phyloP scores from a whole-genome alignment of 2,797 vertebrate species.

The Helicolenus hilgendorfi region DNA sequence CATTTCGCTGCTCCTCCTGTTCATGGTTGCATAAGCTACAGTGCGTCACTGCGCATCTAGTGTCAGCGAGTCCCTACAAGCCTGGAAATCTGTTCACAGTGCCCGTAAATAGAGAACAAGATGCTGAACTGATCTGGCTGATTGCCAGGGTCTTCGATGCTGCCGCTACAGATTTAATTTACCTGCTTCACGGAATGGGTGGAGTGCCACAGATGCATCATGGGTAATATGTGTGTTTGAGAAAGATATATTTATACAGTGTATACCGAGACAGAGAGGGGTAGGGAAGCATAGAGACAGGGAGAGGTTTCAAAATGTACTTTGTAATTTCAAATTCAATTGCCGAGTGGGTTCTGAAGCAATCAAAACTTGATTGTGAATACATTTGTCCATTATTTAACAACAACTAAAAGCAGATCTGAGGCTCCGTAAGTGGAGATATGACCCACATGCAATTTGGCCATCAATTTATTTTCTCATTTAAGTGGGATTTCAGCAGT shows the following conservation, averaged over 20 bases:
- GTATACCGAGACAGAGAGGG: neutral
- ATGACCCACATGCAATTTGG: constrained; percentile 87
- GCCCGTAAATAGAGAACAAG: constrained; percentile 69
- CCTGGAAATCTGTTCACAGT: constrained; percentile 68
- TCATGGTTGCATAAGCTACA: constrained; percentile 58
- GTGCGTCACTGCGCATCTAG: constrained; percentile 45
- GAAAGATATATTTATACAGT: neutral
- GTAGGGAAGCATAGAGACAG: neutral
- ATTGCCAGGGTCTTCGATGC: constrained; percentile 74
- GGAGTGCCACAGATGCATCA: constrained; percentile 57
- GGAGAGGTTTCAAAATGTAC: constrained; percentile 30
- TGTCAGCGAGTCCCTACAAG: constrained; percentile 49
- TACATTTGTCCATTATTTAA: constrained; percentile 57
- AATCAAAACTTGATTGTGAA: constrained; percentile 39
- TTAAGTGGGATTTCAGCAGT: constrained; percentile 83
- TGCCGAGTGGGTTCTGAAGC: neutral
- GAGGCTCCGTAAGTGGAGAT: constrained; percentile 71
- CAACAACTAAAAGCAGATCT: constrained; percentile 77
- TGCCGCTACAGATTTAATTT: constrained; percentile 81
- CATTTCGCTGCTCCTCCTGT: constrained; percentile 48
- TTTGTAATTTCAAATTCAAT: constrained; percentile 61
- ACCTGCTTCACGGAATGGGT: constrained; percentile 65
- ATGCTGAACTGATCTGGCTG: constrained; percentile 71
- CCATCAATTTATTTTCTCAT: constrained; percentile 89
- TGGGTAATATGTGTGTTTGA: constrained; percentile 46